Percentiles rank a stretch among this genome's conserved stretches.
Conservation (phyloP, 2,797 vertebrate species). For the Rhincodon typus region DNA sequence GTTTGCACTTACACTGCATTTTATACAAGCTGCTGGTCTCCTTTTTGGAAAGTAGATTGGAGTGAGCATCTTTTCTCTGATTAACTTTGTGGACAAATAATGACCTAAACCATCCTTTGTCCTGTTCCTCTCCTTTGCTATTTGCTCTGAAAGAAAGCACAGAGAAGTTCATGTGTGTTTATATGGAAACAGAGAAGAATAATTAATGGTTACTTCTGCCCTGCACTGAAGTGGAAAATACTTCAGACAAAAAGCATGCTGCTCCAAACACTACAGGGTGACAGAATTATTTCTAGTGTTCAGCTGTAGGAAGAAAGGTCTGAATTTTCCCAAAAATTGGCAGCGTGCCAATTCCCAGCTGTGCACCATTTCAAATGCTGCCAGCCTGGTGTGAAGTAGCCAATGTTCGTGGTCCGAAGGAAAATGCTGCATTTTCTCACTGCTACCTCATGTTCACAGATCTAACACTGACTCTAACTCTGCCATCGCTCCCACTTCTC, state of each 20-base stretch:
- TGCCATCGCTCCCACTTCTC: too few relatives aligned
- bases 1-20: conserved; percentile 77
- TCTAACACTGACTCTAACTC: too few relatives aligned
- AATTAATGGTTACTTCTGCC: background rate
- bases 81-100: conserved; percentile 86
- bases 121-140: conserved; percentile 55
- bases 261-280: background rate
- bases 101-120: conserved; percentile 85
- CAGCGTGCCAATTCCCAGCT: too few relatives aligned
- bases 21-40: conserved; percentile 92
- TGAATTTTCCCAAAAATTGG: too few relatives aligned
- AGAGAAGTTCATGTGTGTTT: background rate
- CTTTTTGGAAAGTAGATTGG: conserved; percentile 89
- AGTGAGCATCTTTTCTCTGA: conserved; percentile 89
- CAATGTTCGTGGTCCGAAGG: too few relatives aligned
- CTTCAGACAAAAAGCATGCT: background rate
- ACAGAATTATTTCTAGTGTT: background rate
- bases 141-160: conserved; percentile 55
- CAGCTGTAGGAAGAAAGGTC: background rate
- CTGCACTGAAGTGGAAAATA: conserved; percentile 19
- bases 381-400: too few relatives aligned
- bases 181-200: background rate
- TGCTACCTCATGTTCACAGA: too few relatives aligned
- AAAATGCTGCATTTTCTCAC: too few relatives aligned
- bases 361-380: too few relatives aligned